Evolutionary conservation across 2,888 invertebrate genomes (phyloP).

Genomic region (Drosophila nigritarsus): DNA sequence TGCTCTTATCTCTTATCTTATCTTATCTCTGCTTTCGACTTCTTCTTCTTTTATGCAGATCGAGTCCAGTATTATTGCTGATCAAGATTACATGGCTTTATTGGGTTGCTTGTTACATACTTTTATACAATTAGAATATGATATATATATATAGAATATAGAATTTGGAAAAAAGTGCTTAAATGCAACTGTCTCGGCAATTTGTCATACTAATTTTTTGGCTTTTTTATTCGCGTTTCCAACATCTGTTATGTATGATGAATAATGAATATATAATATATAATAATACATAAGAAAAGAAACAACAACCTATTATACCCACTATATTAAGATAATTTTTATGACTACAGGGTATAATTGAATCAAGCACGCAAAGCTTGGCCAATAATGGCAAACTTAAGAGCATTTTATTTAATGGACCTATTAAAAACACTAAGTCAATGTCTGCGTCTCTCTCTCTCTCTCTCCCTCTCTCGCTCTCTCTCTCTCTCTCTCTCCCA

Average conservation of each 20-base stretch:
- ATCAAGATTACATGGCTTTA: too few relatives aligned
- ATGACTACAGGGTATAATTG: slow-evolving; percentile 1
- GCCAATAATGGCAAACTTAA: slow-evolving; percentile 8
- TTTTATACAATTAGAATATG: background rate
- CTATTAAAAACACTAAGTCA: slow-evolving; percentile 4
- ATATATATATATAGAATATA: too few relatives aligned
- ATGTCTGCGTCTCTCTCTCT: background rate
- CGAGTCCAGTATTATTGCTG: too few relatives aligned
- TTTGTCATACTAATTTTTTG: background rate
- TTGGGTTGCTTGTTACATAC: background rate
- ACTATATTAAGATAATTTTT: background rate
- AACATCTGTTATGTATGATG: background rate
- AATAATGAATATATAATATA: too few relatives aligned
- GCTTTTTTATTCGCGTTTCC: background rate
- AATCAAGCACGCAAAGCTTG: slow-evolving; percentile 10
- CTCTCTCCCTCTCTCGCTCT: background rate
- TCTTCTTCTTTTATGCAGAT: too few relatives aligned
- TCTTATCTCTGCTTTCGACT: too few relatives aligned
- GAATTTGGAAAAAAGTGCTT: background rate
- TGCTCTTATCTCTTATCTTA: too few relatives aligned
- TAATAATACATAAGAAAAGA: background rate
- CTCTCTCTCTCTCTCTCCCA: slow-evolving; percentile 49
- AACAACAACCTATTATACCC: background rate
- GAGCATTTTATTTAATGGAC: slow-evolving; percentile 14
- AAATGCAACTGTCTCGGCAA: too few relatives aligned